phyloP scores from a whole-genome alignment of 2,888 invertebrate species.

The Bellardia pandia region DNA sequence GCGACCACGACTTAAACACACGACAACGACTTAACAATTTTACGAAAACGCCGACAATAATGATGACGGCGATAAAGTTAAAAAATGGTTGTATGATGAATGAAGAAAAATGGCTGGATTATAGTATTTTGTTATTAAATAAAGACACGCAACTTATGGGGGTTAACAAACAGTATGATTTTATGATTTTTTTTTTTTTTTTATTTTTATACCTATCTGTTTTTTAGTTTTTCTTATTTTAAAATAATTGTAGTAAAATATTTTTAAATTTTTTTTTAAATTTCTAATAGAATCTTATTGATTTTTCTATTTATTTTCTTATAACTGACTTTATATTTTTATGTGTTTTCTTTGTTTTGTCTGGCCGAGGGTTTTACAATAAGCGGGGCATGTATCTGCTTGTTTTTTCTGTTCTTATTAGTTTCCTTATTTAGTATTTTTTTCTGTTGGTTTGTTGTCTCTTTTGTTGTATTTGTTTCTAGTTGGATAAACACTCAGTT shows the following conservation, averaged over 20 bases:
- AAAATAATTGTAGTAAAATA: background rate
- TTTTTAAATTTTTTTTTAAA: conserved; percentile 2
- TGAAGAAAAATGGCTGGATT: background rate
- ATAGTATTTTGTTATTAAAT: background rate
- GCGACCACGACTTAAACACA: background rate
- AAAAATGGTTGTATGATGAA: background rate
- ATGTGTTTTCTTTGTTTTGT: background rate
- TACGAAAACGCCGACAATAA: background rate
- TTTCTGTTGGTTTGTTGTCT: conserved; percentile 32
- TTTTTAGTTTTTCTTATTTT: background rate
- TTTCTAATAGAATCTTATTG: conserved; percentile 42
- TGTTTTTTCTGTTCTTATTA: conserved; percentile 43
- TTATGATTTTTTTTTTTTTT: background rate
- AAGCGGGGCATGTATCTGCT: conserved; percentile 18
- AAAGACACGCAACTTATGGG: conserved; percentile 15
- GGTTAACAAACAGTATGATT: background rate
- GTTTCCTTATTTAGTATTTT: conserved; percentile 42
- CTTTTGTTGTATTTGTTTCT: conserved; percentile 54
- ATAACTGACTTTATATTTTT: conserved; percentile 23
- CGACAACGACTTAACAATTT: background rate
- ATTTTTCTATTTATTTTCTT: conserved; percentile 56
- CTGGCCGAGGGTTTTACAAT: conserved; percentile 6
- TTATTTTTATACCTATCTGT: background rate
- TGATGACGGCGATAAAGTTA: conserved; percentile 7
- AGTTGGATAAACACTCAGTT: conserved; percentile 47